phyloP scores from a whole-genome alignment of 2,113 vertebrate species.

The Pristiophorus japonicus region DNA sequence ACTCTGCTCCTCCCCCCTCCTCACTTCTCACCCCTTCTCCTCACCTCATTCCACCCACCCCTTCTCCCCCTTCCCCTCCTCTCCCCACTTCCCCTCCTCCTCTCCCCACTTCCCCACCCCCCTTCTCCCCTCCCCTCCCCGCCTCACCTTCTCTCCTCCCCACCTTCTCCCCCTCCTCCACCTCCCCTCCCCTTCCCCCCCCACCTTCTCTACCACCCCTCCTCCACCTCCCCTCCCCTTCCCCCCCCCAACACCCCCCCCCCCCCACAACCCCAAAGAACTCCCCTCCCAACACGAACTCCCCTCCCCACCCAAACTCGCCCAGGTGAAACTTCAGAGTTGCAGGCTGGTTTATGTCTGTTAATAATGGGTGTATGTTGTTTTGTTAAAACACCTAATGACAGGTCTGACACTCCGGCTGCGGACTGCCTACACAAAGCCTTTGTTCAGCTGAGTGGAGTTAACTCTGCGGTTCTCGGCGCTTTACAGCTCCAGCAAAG shows the following conservation, averaged over 20 bases:
- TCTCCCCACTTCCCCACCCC: neutral
- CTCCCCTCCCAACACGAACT: too few relatives aligned
- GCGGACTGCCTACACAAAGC: neutral
- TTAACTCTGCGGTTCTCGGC: neutral
- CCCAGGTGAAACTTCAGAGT: neutral
- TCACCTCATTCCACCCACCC: too few relatives aligned
- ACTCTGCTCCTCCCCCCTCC: neutral
- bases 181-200: too few relatives aligned
- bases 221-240: neutral
- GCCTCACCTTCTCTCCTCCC: too few relatives aligned
- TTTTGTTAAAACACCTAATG: neutral
- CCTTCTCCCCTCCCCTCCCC: neutral
- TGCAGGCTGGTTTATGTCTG: neutral
- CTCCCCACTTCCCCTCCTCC: too few relatives aligned
- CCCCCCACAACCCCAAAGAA: too few relatives aligned
- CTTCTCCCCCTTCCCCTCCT: too few relatives aligned
- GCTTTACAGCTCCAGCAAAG: neutral
- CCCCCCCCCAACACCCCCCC: too few relatives aligned
- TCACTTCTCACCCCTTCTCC: too few relatives aligned
- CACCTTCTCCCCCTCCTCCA: neutral
- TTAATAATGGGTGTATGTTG: neutral
- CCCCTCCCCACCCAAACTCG: too few relatives aligned
- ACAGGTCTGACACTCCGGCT: neutral
- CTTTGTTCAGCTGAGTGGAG: neutral
- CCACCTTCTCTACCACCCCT: too few relatives aligned